These are phyloP conservation scores for Aproaerema taeniolella DNA, from an alignment of 2,888 invertebrate species.

Conservation along the genomic window DNA sequence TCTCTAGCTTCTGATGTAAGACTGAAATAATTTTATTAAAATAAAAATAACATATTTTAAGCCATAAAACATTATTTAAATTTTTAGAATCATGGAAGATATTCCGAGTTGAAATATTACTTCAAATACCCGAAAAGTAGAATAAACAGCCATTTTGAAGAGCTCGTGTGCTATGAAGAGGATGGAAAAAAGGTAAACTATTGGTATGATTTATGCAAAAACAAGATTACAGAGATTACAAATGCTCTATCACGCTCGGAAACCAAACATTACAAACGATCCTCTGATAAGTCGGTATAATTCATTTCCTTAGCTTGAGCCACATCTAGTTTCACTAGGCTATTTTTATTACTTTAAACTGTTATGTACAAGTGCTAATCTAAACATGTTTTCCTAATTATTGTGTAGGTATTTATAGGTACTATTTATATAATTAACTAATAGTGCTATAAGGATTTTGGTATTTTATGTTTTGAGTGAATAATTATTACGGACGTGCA, in stretches of 20 bases:
- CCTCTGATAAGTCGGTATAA: no score
- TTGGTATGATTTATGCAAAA: slow-evolving; percentile 13
- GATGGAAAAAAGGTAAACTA: slow-evolving; percentile 44
- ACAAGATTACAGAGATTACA: slow-evolving; percentile 9
- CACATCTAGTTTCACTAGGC: no score
- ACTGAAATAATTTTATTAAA: background rate
- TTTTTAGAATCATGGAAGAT: slow-evolving; percentile 57
- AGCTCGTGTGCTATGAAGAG: slow-evolving; percentile 48
- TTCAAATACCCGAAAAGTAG: slow-evolving; percentile 48
- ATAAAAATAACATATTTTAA: background rate
- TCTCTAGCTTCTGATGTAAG: slow-evolving; percentile 52
- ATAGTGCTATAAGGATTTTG: no score
- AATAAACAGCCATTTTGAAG: slow-evolving; percentile 61
- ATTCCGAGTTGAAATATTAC: slow-evolving; percentile 49
- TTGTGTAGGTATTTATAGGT: no score
- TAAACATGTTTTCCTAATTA: no score
- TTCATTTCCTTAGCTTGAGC: no score
- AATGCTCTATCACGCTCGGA: slow-evolving; percentile 14
- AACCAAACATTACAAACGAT: slow-evolving; percentile 4
- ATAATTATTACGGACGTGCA: no score
- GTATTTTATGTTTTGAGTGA: no score
- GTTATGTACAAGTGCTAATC: no score
- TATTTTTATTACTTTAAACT: no score
- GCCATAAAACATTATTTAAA: background rate
- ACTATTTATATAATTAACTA: no score